Evolutionary conservation across 2,797 vertebrate species (phyloP).

Genomic region (Clamator glandarius): DNA sequence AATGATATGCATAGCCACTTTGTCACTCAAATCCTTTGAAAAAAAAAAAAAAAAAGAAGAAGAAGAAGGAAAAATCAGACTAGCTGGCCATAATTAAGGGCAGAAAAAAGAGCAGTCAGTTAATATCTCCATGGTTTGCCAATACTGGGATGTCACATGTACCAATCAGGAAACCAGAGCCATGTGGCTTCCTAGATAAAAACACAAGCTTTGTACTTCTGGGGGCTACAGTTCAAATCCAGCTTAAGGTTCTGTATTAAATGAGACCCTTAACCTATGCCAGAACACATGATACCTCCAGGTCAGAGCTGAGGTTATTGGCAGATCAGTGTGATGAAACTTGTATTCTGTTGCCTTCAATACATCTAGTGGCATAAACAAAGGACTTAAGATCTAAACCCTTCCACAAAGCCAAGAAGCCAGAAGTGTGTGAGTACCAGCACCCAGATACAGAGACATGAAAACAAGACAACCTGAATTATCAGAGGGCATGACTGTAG

Average conservation of each 20-base stretch:
- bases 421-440: neutral
- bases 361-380: constrained; percentile 27
- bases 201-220: constrained; percentile 35
- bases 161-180: constrained; percentile 28
- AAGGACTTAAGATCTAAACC: constrained; percentile 1
- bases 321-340: constrained; percentile 44
- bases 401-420: neutral
- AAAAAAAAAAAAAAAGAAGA: neutral
- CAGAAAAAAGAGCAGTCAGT: constrained; percentile 32
- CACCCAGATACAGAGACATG: neutral
- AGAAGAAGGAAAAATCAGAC: neutral
- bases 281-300: constrained; percentile 45
- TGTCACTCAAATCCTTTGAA: constrained; percentile 34
- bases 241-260: constrained; percentile 60
- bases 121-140: constrained; percentile 22
- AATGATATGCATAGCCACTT: constrained; percentile 60
- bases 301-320: constrained; percentile 66
- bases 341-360: constrained; percentile 58
- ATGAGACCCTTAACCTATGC: constrained; percentile 60
- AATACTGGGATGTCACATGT: constrained; percentile 8
- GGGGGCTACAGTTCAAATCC: constrained; percentile 57
- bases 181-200: constrained; percentile 44
- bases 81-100: constrained; percentile 43
- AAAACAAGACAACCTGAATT: neutral
- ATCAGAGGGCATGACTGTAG: neutral